Conservation (phyloP, 1,140 invertebrate genomes). For the Drosophila bocki region DNA sequence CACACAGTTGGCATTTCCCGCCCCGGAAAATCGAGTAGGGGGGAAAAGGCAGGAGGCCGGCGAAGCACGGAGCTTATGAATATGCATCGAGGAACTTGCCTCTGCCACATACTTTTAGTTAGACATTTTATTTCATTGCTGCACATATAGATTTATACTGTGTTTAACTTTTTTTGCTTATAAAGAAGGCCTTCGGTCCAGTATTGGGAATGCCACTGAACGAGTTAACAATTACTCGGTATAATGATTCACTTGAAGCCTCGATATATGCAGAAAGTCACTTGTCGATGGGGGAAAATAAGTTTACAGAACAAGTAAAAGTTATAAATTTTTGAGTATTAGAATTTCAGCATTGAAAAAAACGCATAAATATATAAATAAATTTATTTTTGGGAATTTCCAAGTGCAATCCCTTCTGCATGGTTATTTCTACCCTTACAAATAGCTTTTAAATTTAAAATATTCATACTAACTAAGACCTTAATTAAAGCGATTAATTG, state of each 20-base stretch:
- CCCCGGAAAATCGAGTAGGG: conserved; percentile 27
- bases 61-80: conserved; percentile 40
- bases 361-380: no score
- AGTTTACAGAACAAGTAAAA: not conserved
- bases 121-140: conserved; percentile 51
- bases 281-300: not conserved
- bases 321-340: not conserved
- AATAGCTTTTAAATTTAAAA: not conserved
- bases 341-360: not conserved
- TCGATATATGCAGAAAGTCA: conserved; percentile 15
- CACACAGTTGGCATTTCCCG: conserved; percentile 76
- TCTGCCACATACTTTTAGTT: conserved; percentile 53
- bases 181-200: conserved; percentile 31
- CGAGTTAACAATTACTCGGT: conserved; percentile 12
- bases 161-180: conserved; percentile 5
- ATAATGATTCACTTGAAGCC: conserved; percentile 20
- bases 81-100: conserved; percentile 51
- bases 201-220: conserved; percentile 19
- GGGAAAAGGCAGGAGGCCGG: conserved; percentile 17
- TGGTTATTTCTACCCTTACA: not conserved
- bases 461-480: not conserved
- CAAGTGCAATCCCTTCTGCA: not conserved
- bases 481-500: not conserved
- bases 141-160: conserved; percentile 30
- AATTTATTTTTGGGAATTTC: not conserved